These are phyloP conservation scores for Schizotus pectinicornis DNA, from an alignment of 2,888 invertebrate species.

Conservation along the genomic window DNA sequence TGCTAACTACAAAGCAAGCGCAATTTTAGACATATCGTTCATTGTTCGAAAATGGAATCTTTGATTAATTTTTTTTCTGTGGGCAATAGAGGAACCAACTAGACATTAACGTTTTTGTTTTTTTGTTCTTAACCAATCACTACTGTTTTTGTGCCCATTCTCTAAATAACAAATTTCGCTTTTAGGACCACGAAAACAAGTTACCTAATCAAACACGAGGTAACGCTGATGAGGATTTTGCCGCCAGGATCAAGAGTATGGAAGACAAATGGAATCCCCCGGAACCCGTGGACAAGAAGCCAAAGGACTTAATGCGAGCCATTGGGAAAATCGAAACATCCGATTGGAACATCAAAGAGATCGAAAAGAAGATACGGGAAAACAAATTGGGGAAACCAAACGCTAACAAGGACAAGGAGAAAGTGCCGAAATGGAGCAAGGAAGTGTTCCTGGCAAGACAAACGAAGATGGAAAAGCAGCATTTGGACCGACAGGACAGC, in stretches of 20 bases:
- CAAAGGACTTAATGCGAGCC: conserved; percentile 83
- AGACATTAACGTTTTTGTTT: too few species aligned
- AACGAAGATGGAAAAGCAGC: conserved; percentile 73
- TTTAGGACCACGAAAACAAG: conserved; percentile 53
- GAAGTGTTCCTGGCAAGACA: conserved; percentile 78
- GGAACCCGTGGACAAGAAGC: conserved; percentile 73
- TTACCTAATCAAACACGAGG: conserved; percentile 33
- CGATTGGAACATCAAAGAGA: conserved; percentile 91
- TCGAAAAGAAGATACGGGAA: conserved; percentile 86
- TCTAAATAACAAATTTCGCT: conserved; percentile 21
- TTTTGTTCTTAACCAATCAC: too few species aligned
- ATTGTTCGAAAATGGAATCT: too few species aligned
- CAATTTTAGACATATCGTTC: too few species aligned
- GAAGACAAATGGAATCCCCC: conserved; percentile 77
- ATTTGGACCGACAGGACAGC: conserved; percentile 64
- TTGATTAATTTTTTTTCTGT: too few species aligned
- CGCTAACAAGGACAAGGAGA: conserved; percentile 65
- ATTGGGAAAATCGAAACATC: conserved; percentile 88
- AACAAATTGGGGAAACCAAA: conserved; percentile 70
- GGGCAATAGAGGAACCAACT: too few species aligned
- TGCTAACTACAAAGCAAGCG: too few species aligned
- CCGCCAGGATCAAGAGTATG: conserved; percentile 71
- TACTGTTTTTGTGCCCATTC: too few species aligned
- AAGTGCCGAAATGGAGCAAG: conserved; percentile 90
- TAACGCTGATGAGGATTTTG: conserved; percentile 63